Conservation (phyloP, 2,797 vertebrate species). For the Heterohyrax brucei region DNA sequence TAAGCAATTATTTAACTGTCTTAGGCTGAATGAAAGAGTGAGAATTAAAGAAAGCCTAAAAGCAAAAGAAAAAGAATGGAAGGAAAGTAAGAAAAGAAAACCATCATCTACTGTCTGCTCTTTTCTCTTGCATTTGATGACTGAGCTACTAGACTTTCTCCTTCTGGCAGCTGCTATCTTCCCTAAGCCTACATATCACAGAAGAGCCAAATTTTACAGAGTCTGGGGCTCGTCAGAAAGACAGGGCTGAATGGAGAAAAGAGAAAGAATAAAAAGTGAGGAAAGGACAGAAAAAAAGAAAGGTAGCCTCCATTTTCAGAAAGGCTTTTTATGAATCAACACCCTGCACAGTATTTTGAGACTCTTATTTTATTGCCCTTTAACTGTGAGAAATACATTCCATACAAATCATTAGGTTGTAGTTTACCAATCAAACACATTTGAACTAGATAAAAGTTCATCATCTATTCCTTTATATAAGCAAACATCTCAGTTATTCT, state of each 20-base stretch:
- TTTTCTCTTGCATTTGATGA: not conserved
- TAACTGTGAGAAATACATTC: constrained; percentile 44
- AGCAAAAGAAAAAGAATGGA: not conserved
- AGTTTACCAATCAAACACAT: constrained; percentile 59
- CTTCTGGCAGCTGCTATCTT: not conserved
- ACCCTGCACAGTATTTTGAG: not conserved
- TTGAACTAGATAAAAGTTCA: constrained; percentile 38
- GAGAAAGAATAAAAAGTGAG: not conserved
- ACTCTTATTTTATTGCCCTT: constrained; percentile 64
- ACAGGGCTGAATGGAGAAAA: not conserved
- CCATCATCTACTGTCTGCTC: not conserved
- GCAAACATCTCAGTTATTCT: constrained; percentile 43
- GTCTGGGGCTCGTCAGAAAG: not conserved
- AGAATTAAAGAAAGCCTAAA: not conserved
- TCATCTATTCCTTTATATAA: constrained; percentile 41
- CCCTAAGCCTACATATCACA: not conserved
- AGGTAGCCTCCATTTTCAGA: not conserved
- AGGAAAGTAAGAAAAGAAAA: not conserved
- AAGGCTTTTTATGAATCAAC: constrained; percentile 29
- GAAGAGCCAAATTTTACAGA: not conserved
- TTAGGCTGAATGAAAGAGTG: constrained; percentile 33
- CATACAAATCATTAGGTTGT: constrained; percentile 34
- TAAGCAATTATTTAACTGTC: constrained; percentile 34
- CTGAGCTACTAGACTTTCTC: not conserved
- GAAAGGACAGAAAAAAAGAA: not conserved